These are phyloP conservation scores for Phyllostomus discolor DNA, from an alignment of 2,113 vertebrate genomes.

Conservation along the genomic window DNA sequence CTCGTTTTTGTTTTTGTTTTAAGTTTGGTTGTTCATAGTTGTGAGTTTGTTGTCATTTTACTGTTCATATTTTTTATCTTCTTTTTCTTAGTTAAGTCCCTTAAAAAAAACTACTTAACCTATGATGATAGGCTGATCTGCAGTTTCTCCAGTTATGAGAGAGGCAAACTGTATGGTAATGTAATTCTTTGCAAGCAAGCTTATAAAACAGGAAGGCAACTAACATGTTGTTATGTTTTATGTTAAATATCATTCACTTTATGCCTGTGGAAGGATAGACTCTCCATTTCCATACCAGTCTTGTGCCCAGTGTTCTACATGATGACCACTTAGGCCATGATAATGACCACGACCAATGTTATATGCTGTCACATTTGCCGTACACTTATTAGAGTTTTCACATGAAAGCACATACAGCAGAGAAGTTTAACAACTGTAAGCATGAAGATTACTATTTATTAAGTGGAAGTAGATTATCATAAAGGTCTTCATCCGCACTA, in stretches of 20 bases:
- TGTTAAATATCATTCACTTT: not conserved
- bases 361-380: not conserved
- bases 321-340: not conserved
- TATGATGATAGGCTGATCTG: not conserved
- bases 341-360: not conserved
- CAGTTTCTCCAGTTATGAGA: not conserved
- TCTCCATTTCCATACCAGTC: not conserved
- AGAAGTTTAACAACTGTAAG: not conserved
- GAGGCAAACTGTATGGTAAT: not conserved
- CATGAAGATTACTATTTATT: not conserved
- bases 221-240: not conserved
- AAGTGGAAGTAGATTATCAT: not conserved
- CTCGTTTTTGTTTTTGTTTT: no score
- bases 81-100: no score
- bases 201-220: not conserved
- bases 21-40: no score
- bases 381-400: not conserved
- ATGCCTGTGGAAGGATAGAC: not conserved
- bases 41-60: no score
- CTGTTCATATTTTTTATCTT: no score
- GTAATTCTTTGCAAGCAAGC: not conserved
- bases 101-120: not conserved
- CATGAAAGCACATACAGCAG: not conserved
- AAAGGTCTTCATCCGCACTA: no score
- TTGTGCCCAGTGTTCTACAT: no score